phyloP scores from a whole-genome alignment of 2,797 vertebrate genomes.

The Caiman crocodilus region DNA sequence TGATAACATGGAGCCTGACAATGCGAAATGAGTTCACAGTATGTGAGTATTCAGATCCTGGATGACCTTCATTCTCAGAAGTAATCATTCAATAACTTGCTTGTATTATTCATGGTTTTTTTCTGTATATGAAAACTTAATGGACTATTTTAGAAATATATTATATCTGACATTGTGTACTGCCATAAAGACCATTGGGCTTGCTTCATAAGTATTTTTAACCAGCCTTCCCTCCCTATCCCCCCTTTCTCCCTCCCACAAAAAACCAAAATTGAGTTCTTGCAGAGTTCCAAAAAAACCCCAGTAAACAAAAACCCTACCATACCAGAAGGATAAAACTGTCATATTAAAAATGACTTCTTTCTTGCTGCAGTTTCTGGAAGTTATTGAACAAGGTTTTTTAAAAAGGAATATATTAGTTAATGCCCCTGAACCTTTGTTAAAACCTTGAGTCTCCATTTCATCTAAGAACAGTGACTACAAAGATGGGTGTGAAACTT shows the following conservation, averaged over 20 bases:
- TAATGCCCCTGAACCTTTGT: not conserved
- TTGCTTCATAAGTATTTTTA: not conserved
- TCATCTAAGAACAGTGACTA: not conserved
- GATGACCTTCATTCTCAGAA: constrained; percentile 27
- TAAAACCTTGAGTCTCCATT: not conserved
- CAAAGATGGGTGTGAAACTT: not conserved
- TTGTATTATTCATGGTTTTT: not conserved
- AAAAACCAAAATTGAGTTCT: not conserved
- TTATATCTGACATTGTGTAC: not conserved
- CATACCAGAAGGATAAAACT: not conserved
- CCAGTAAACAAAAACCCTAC: not conserved
- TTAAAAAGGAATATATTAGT: not conserved
- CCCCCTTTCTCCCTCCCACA: not conserved
- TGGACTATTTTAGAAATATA: fast-evolving
- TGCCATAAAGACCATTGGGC: not conserved
- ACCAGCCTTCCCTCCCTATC: not conserved
- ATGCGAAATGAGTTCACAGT: constrained; percentile 8
- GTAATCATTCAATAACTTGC: not conserved
- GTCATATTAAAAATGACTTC: constrained; percentile 12
- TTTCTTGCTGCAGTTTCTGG: not conserved
- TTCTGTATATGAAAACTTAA: not conserved
- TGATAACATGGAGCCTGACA: not conserved
- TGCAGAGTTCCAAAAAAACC: not conserved
- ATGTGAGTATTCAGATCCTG: not conserved
- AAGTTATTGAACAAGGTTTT: not conserved